A percentile compares a stretch with the other conserved stretches of the same genome.
These are phyloP conservation scores for Pelosia muscerda DNA, from an alignment of 2,888 invertebrate species.

Conservation along the genomic window DNA sequence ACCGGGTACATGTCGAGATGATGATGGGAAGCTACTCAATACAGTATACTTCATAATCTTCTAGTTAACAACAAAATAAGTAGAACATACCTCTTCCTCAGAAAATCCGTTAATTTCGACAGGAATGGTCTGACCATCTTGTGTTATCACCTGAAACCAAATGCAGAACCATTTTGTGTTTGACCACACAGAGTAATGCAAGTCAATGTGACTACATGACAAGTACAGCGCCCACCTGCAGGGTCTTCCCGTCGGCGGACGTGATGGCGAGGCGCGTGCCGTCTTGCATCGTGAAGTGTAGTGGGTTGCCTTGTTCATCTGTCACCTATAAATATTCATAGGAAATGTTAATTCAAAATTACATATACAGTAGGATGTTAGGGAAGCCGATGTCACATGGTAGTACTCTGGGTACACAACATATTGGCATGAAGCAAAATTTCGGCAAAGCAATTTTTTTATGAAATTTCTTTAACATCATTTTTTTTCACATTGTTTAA, in stretches of 20 bases:
- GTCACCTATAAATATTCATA: constrained; percentile 81
- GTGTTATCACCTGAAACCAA: constrained; percentile 77
- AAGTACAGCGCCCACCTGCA: constrained; percentile 65
- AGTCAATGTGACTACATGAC: neutral
- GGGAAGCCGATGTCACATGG: no score
- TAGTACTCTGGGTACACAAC: no score
- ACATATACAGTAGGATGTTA: no score
- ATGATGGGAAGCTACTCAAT: neutral
- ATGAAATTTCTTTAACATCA: no score
- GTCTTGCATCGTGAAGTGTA: constrained; percentile 89
- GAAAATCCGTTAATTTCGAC: constrained; percentile 79
- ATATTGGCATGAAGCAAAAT: no score
- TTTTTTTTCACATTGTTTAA: no score
- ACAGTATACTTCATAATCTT: no score
- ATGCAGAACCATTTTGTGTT: neutral
- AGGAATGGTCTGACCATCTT: constrained; percentile 84
- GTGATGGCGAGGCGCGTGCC: constrained; percentile 89
- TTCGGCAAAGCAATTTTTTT: no score
- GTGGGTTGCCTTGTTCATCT: constrained; percentile 89
- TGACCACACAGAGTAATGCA: neutral
- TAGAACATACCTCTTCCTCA: constrained; percentile 66
- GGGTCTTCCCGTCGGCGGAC: constrained; percentile 82
- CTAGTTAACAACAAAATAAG: neutral
- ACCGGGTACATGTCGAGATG: neutral
- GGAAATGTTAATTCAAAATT: neutral